Percentiles rank a stretch among this genome's conserved stretches.
These are phyloP conservation scores for Acarapis woodi DNA, from an alignment of 1,140 invertebrate species.

Conservation along the genomic window DNA sequence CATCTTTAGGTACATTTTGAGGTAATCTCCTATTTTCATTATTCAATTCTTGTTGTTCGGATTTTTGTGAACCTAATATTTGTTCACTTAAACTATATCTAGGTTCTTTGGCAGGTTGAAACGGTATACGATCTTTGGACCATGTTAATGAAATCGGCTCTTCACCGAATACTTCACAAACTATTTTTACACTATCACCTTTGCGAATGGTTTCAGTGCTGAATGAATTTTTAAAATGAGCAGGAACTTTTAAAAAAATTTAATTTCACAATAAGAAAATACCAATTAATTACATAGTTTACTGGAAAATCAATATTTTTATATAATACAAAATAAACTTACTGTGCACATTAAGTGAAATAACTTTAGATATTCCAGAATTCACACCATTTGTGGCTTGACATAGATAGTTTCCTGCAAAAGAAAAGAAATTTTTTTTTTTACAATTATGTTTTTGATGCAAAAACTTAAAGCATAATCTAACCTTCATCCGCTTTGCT, in stretches of 20 bases:
- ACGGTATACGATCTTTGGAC: constrained; percentile 18
- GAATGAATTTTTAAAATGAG: constrained; percentile 81
- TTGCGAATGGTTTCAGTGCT: constrained; percentile 33
- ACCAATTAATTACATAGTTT: too few species aligned
- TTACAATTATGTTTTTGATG: too few species aligned
- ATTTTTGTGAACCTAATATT: too few species aligned
- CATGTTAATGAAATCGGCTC: constrained; percentile 57
- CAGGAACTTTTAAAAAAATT: constrained; percentile 42
- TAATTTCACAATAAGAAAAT: too few species aligned
- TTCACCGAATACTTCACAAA: constrained; percentile 44
- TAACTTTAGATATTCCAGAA: constrained; percentile 20
- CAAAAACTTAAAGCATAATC: background rate
- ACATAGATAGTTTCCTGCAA: constrained; percentile 15
- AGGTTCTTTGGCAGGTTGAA: constrained; percentile 11
- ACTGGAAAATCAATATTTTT: too few species aligned
- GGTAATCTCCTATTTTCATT: too few species aligned
- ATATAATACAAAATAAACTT: constrained; percentile 11
- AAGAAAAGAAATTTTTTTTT: background rate
- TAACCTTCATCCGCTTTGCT: constrained; percentile 17
- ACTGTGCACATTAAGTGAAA: constrained; percentile 21
- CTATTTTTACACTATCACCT: constrained; percentile 11
- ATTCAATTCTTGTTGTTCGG: too few species aligned
- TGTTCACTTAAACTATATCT: constrained; percentile 12
- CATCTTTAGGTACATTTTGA: too few species aligned
- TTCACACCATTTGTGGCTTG: constrained; percentile 21